Evolutionary conservation across 2,113 vertebrate species (phyloP).

Genomic region (Aythya baeri): DNA sequence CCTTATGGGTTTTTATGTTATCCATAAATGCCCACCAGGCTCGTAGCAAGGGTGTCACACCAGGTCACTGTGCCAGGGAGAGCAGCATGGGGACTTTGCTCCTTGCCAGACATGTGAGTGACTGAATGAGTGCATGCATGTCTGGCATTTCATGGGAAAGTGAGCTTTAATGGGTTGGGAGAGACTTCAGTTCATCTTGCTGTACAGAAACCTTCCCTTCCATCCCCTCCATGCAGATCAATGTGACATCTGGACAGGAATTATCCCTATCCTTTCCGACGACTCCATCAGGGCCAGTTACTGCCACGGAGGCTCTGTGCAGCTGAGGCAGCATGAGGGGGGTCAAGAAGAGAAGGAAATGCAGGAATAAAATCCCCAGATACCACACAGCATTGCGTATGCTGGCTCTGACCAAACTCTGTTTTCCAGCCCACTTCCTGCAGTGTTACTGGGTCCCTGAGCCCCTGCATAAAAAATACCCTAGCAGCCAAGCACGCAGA

Average conservation of each 20-base stretch:
- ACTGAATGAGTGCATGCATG: fast-evolving
- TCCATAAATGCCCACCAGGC: background rate
- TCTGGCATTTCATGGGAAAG: background rate
- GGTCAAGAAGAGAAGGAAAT: background rate
- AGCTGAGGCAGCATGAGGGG: background rate
- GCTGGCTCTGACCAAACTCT: background rate
- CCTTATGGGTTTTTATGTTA: background rate
- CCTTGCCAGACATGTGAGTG: background rate
- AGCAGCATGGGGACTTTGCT: background rate
- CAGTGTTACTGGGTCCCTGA: background rate
- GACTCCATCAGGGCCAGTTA: background rate
- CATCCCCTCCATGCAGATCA: background rate
- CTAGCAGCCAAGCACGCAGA: background rate
- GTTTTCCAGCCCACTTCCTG: background rate
- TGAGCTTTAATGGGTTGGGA: background rate
- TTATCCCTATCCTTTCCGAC: background rate
- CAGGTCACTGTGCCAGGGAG: background rate
- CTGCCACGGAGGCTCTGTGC: background rate
- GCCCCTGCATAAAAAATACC: background rate
- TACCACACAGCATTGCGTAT: background rate
- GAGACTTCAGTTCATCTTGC: background rate
- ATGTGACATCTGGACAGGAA: background rate
- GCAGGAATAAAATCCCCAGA: background rate
- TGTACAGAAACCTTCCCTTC: background rate
- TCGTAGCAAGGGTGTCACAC: background rate